phyloP scores from a whole-genome alignment of 2,113 vertebrate species.

The Oceanodroma tethys region DNA sequence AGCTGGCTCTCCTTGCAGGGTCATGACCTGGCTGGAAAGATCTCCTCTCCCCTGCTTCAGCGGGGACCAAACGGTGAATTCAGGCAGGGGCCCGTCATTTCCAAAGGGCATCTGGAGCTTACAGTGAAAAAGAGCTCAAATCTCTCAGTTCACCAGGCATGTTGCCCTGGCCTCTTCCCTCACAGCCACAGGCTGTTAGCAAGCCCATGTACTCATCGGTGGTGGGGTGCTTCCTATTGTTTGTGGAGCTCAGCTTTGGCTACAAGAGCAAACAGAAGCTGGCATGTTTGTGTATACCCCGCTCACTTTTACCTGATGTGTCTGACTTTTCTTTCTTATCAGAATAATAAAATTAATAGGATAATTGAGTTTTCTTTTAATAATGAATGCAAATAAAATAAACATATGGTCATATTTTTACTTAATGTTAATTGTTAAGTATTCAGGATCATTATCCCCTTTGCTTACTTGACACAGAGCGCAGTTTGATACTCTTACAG shows the following conservation, averaged over 20 bases:
- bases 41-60: neutral
- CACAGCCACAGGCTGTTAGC: neutral
- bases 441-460: neutral
- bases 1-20: neutral
- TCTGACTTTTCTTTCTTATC: neutral
- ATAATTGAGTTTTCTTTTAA: neutral
- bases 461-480: neutral
- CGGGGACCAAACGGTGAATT: neutral
- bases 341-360: neutral
- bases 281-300: neutral
- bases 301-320: neutral
- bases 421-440: neutral
- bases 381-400: neutral
- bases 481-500: neutral
- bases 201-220: accelerated
- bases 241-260: neutral
- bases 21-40: neutral
- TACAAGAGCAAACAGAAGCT: neutral
- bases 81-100: neutral
- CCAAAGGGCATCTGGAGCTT: neutral
- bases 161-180: neutral
- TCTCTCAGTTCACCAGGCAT: neutral
- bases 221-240: neutral
- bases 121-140: neutral
- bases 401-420: neutral